These are phyloP conservation scores for Scophthalmus maximus DNA, from an alignment of 2,113 vertebrate genomes.

Conservation along the genomic window DNA sequence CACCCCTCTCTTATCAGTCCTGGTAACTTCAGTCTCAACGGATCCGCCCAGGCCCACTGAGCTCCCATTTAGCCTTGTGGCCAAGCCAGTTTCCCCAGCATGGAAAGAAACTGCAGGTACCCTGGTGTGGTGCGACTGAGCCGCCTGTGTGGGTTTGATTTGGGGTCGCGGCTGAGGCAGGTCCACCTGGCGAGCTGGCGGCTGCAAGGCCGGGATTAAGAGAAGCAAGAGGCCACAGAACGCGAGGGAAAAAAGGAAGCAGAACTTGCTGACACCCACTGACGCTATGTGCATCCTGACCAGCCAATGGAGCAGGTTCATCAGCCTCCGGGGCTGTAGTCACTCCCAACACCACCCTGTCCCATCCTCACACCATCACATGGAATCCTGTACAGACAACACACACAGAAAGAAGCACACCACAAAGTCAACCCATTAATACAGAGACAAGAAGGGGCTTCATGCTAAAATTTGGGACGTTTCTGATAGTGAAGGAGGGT, in stretches of 20 bases:
- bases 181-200: slow-evolving; percentile 53
- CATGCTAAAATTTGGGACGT: too few relatives aligned
- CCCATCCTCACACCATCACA: slow-evolving; percentile 72
- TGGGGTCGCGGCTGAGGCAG: slow-evolving; percentile 67
- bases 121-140: not conserved
- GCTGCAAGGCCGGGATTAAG: slow-evolving; percentile 82
- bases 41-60: not conserved
- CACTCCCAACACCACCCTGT: slow-evolving; percentile 40
- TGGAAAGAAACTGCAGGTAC: not conserved
- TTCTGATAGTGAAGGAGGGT: too few relatives aligned
- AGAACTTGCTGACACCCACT: slow-evolving; percentile 85
- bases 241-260: slow-evolving; percentile 87
- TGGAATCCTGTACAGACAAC: slow-evolving; percentile 41
- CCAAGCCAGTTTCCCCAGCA: not conserved
- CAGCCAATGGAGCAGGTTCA: slow-evolving; percentile 39
- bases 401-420: not conserved
- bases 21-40: not conserved
- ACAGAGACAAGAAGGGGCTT: not conserved
- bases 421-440: not conserved
- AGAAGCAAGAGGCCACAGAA: slow-evolving; percentile 87
- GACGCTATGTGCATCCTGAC: slow-evolving; percentile 86
- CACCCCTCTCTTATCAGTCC: not conserved
- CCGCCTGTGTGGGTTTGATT: slow-evolving; percentile 29
- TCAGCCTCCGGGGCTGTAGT: slow-evolving; percentile 83
- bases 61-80: not conserved